A percentile compares a stretch with the other conserved stretches of the same genome.
phyloP scores from a whole-genome alignment of 2,797 vertebrate genomes.

The Odontamblyopus lacepedii region DNA sequence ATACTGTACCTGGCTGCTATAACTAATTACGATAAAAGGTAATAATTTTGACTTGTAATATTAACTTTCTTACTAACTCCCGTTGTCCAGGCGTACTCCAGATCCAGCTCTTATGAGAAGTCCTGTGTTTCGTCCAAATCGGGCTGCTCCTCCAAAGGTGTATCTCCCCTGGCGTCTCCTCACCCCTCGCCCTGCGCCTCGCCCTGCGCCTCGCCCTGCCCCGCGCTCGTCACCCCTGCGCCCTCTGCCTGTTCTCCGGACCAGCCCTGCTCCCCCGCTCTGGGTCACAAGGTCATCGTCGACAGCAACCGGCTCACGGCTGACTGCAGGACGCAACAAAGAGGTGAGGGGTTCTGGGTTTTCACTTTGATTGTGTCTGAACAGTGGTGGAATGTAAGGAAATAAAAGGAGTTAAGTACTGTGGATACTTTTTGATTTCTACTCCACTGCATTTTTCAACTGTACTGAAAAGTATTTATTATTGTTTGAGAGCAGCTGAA shows the following conservation, averaged over 20 bases:
- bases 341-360: conserved; percentile 72
- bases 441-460: no score
- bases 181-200: conserved; percentile 72
- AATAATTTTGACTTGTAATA: no score
- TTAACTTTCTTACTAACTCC: background rate
- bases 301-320: conserved; percentile 86
- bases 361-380: background rate
- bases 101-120: conserved; percentile 85
- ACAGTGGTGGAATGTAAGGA: no score
- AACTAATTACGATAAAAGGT: no score
- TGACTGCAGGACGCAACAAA: conserved; percentile 85
- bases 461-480: no score
- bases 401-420: no score
- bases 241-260: conserved; percentile 60
- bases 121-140: conserved; percentile 73
- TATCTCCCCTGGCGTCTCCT: conserved; percentile 53
- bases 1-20: no score
- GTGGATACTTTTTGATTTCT: no score
- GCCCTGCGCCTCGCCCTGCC: conserved; percentile 69
- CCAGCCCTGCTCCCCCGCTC: conserved; percentile 55
- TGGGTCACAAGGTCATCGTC: conserved; percentile 80
- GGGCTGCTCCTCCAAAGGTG: conserved; percentile 51
- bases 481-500: no score
- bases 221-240: conserved; percentile 57
- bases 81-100: conserved; percentile 35